Percentiles rank a stretch among this genome's conserved stretches.
phyloP scores from a whole-genome alignment of 2,888 invertebrate species.

The Hedychridium roseum region DNA sequence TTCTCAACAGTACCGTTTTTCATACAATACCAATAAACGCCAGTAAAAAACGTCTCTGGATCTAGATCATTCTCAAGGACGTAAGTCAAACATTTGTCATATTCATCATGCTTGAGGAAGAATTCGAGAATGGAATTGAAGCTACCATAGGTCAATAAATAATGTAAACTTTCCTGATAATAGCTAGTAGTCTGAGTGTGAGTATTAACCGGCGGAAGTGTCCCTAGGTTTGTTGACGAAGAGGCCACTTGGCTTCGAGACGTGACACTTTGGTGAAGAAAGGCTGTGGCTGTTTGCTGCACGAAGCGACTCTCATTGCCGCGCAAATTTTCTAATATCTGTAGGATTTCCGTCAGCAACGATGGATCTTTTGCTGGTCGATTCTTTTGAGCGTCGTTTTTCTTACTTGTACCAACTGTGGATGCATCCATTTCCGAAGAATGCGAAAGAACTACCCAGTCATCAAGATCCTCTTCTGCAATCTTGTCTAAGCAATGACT shows the following conservation, averaged over 20 bases:
- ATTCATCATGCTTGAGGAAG: constrained; percentile 76
- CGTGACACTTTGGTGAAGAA: constrained; percentile 63
- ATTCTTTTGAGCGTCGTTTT: background rate
- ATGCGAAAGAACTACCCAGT: constrained; percentile 54
- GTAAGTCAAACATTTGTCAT: constrained; percentile 75
- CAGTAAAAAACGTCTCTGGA: constrained; percentile 76
- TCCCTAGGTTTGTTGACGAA: too few species aligned
- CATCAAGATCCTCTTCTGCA: constrained; percentile 57
- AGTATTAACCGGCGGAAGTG: too few species aligned
- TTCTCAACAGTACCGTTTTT: constrained; percentile 71
- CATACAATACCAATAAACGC: constrained; percentile 74
- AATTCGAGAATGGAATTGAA: constrained; percentile 79
- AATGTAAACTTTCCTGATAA: constrained; percentile 82
- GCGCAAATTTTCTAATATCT: constrained; percentile 68
- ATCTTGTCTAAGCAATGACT: constrained; percentile 67
- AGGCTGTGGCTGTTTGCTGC: too few species aligned
- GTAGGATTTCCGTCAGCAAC: constrained; percentile 74
- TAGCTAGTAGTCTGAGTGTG: constrained; percentile 38
- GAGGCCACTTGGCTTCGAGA: constrained; percentile 60
- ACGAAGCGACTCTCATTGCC: too few species aligned
- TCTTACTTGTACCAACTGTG: background rate
- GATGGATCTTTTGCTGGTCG: constrained; percentile 69
- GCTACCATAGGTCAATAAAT: constrained; percentile 82
- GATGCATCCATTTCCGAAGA: constrained; percentile 35
- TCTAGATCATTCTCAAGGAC: constrained; percentile 75